Percentiles rank a stretch among this genome's conserved stretches.
phyloP scores from a whole-genome alignment of 2,888 invertebrate genomes.

The Cataglyphis altisquamis region DNA sequence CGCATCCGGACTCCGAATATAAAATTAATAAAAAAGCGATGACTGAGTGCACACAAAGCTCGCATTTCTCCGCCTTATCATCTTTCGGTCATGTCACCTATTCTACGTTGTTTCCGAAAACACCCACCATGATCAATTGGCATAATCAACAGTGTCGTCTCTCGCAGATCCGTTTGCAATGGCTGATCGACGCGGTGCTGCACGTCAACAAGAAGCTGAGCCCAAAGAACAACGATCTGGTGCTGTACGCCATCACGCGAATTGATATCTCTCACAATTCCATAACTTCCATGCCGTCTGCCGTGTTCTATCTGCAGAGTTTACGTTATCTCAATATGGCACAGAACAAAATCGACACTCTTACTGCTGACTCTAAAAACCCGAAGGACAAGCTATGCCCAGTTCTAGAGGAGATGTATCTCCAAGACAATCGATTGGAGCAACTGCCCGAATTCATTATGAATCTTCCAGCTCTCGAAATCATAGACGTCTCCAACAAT shows the following conservation, averaged over 20 bases:
- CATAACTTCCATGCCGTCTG: constrained; percentile 92
- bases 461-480: constrained; percentile 91
- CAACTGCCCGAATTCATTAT: constrained; percentile 94
- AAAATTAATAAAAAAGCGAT: constrained; percentile 96
- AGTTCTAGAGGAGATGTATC: constrained; percentile 94
- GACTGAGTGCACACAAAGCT: constrained; percentile 88
- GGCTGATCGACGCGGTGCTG: constrained; percentile 94
- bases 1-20: constrained; percentile 96
- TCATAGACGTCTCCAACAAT: constrained; percentile 97
- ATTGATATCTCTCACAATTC: constrained; percentile 97
- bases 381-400: constrained; percentile 90
- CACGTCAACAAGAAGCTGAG: constrained; percentile 93
- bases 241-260: constrained; percentile 96
- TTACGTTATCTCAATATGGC: constrained; percentile 94
- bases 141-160: constrained; percentile 92
- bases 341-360: constrained; percentile 94
- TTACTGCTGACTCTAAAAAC: constrained; percentile 87
- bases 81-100: constrained; percentile 90
- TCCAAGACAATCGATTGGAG: constrained; percentile 96
- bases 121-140: constrained; percentile 97
- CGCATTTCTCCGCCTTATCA: constrained; percentile 87
- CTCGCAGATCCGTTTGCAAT: constrained; percentile 91
- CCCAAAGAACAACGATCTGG: constrained; percentile 90
- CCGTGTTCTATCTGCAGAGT: constrained; percentile 94
- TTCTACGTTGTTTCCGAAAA: constrained; percentile 93